Evolutionary conservation across 2,797 vertebrate species (phyloP).

Genomic region (Arrhamphus sclerolepis): DNA sequence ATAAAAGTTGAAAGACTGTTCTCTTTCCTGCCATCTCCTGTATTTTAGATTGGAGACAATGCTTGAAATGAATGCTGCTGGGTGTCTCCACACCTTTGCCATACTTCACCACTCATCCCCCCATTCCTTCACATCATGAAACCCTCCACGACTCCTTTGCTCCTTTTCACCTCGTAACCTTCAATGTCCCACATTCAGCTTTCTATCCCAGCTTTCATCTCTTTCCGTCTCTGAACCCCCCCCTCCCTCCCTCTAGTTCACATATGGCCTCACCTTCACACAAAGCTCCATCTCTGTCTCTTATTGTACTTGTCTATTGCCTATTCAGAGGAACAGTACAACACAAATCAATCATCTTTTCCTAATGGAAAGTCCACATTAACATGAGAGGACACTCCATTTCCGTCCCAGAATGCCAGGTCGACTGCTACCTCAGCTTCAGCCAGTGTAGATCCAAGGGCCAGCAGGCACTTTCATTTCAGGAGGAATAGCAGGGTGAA

Average conservation of each 20-base stretch:
- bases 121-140: conserved; percentile 32
- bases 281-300: conserved; percentile 68
- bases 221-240: conserved; percentile 19
- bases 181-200: conserved; percentile 48
- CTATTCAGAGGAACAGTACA: conserved; percentile 64
- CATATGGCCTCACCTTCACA: conserved; percentile 67
- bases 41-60: conserved; percentile 21
- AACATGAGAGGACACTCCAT: conserved; percentile 82
- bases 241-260: conserved; percentile 19
- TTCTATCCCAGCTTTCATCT: conserved; percentile 57
- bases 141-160: conserved; percentile 31
- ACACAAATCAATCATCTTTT: conserved; percentile 84
- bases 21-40: conserved; percentile 19
- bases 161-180: conserved; percentile 55
- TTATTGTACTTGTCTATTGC: conserved; percentile 71
- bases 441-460: conserved; percentile 48
- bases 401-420: conserved; percentile 84
- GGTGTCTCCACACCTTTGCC: conserved; percentile 49
- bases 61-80: conserved; percentile 46
- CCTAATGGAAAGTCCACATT: conserved; percentile 84
- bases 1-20: conserved; percentile 20
- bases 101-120: conserved; percentile 36
- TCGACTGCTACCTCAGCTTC: conserved; percentile 66
- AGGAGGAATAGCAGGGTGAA: conserved; percentile 70
- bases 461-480: conserved; percentile 70